phyloP scores from a whole-genome alignment of 1,140 invertebrate species.

The Armadillidium nasatum region DNA sequence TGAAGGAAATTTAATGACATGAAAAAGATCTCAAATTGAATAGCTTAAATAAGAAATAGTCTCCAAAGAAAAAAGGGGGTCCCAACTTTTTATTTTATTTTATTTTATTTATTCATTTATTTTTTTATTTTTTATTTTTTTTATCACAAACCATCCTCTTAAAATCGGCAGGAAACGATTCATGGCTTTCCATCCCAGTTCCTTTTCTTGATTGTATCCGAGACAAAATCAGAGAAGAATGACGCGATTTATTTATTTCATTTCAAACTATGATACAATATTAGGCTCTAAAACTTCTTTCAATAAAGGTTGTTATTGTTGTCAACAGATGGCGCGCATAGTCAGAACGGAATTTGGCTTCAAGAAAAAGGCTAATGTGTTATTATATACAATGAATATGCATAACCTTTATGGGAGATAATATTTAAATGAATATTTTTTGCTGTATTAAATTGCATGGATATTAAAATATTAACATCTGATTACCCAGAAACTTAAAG shows the following conservation, averaged over 20 bases:
- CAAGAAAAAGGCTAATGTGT: too few species aligned
- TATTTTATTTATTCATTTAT: too few species aligned
- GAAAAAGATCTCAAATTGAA: neutral
- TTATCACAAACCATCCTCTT: constrained; percentile 10
- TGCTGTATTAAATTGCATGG: too few species aligned
- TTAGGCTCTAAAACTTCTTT: neutral
- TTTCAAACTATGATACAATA: neutral
- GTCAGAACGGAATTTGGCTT: neutral
- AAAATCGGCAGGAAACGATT: constrained; percentile 7
- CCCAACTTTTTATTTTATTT: too few species aligned
- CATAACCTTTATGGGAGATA: too few species aligned
- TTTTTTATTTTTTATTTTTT: neutral
- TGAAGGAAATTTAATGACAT: constrained; percentile 1
- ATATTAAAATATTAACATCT: too few species aligned
- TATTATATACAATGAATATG: too few species aligned
- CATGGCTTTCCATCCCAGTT: constrained; percentile 7
- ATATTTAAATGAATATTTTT: too few species aligned
- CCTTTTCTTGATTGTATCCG: neutral
- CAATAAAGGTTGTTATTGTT: constrained; percentile 2
- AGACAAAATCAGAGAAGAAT: neutral
- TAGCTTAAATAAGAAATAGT: neutral
- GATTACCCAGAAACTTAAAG: too few species aligned
- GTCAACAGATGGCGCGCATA: constrained; percentile 1
- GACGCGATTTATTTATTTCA: neutral
- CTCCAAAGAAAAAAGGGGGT: neutral